Conservation (phyloP, 2,888 invertebrate species). For the Unio pictorum region DNA sequence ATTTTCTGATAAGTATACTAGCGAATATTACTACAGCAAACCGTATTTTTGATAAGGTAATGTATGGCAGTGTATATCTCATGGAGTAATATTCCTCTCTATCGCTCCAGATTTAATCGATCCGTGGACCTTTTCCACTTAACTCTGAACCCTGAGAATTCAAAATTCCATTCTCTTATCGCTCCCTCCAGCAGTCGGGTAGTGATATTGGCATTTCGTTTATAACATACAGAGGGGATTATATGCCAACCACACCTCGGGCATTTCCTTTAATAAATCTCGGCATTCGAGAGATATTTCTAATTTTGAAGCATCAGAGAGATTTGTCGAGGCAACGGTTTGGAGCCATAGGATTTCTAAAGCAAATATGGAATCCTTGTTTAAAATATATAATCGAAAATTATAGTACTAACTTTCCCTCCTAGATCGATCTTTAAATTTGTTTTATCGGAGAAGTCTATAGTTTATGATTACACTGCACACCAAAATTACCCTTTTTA, state of each 20-base stretch:
- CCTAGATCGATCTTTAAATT: too few relatives aligned
- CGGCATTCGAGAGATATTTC: slow-evolving; percentile 13
- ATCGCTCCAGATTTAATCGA: slow-evolving; percentile 19
- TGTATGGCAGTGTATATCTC: slow-evolving; percentile 16
- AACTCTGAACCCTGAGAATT: slow-evolving; percentile 28
- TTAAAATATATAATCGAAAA: slow-evolving; percentile 16
- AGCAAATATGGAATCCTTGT: slow-evolving; percentile 41
- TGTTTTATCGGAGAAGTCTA: too few relatives aligned
- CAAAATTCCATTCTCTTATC: slow-evolving; percentile 25
- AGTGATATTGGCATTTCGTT: slow-evolving; percentile 26
- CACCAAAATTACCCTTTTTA: too few relatives aligned
- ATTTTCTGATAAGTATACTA: slow-evolving; percentile 44
- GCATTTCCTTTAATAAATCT: slow-evolving; percentile 32
- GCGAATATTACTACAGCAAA: slow-evolving; percentile 21
- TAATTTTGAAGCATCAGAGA: slow-evolving; percentile 17
- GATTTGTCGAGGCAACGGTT: slow-evolving; percentile 15
- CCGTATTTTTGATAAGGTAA: slow-evolving; percentile 22
- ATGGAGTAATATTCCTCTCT: slow-evolving; percentile 26
- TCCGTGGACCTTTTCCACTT: slow-evolving; percentile 25
- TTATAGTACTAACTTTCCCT: too few relatives aligned
- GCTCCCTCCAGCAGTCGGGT: slow-evolving; percentile 10
- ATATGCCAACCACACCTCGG: slow-evolving; percentile 23
- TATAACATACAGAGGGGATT: slow-evolving; percentile 20
- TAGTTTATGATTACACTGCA: too few relatives aligned
- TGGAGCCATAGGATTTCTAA: slow-evolving; percentile 24